phyloP scores from a whole-genome alignment of 2,797 vertebrate genomes.

The Peromyscus attwateri region DNA sequence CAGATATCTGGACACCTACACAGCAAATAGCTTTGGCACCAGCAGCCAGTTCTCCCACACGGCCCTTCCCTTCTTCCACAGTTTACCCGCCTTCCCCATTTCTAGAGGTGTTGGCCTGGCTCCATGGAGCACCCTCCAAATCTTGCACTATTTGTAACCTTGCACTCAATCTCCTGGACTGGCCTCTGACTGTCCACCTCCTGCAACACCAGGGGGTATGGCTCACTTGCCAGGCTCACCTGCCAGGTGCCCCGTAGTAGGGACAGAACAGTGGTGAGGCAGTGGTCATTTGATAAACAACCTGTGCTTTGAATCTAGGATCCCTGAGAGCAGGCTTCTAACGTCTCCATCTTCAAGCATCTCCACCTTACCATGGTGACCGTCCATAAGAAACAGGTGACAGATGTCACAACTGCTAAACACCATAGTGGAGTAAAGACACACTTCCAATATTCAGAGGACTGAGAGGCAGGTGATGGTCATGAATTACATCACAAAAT shows the following conservation, averaged over 20 bases:
- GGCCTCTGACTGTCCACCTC: not conserved
- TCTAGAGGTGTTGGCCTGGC: not conserved
- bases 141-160: not conserved
- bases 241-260: not conserved
- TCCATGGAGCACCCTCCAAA: not conserved
- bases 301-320: not conserved
- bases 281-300: not conserved
- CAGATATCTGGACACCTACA: not conserved
- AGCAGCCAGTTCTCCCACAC: rapidly evolving
- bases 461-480: not conserved
- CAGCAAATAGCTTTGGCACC: not conserved
- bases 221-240: not conserved
- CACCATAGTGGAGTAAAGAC: not conserved
- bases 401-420: not conserved
- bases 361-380: not conserved
- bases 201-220: not conserved
- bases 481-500: not conserved
- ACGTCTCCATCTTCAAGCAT: not conserved
- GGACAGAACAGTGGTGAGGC: not conserved
- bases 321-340: not conserved
- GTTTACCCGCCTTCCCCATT: not conserved
- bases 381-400: not conserved
- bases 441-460: not conserved
- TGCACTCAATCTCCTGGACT: not conserved
- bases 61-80: too few relatives aligned